Evolutionary conservation across 2,797 vertebrate species (phyloP).

Genomic region (Acanthis flammea): DNA sequence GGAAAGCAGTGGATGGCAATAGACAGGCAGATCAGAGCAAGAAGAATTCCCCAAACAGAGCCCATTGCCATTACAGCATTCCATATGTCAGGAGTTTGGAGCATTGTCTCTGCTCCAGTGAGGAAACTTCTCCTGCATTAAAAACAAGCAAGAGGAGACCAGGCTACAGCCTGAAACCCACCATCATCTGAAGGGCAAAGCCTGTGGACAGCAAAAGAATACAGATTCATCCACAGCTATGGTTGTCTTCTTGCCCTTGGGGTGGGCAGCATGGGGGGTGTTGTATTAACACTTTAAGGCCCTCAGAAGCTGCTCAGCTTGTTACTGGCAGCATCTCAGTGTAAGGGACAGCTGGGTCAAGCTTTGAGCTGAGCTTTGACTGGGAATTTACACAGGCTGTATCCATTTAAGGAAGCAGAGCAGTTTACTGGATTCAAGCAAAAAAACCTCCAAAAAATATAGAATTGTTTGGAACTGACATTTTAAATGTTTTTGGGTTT

Average conservation of each 20-base stretch:
- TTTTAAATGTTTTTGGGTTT: background rate
- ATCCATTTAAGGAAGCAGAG: background rate
- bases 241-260: background rate
- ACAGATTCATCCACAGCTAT: background rate
- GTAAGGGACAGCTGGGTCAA: conserved; percentile 5
- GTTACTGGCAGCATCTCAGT: background rate
- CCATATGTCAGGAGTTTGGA: background rate
- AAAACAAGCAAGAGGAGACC: background rate
- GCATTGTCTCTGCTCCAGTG: background rate
- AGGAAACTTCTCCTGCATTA: background rate
- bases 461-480: background rate
- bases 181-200: background rate
- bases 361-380: background rate
- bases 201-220: background rate
- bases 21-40: background rate
- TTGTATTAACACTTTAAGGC: background rate
- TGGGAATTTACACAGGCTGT: background rate
- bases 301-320: conserved; percentile 9
- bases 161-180: background rate
- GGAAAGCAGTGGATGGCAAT: background rate
- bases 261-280: background rate
- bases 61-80: background rate
- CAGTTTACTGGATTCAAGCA: background rate
- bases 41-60: background rate
- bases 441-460: background rate